Percentiles rank a stretch among this genome's conserved stretches.
Conservation (phyloP, 2,797 vertebrate genomes). For the Acanthiza pusilla region DNA sequence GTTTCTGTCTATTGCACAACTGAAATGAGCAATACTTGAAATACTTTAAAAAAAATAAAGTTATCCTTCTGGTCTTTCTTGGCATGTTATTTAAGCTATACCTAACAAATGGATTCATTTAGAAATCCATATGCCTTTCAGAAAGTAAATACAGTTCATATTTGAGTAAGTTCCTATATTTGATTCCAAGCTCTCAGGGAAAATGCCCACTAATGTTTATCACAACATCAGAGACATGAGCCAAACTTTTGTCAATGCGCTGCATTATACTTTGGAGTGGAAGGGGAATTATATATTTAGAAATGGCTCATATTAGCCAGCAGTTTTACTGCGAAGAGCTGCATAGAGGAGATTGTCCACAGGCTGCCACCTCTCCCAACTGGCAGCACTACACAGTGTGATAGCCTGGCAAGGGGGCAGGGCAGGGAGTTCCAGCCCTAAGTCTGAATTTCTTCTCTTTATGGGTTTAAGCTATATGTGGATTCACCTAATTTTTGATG, state of each 20-base stretch:
- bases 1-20: neutral
- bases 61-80: neutral
- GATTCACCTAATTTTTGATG: neutral
- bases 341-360: neutral
- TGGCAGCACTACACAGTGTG: neutral
- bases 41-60: neutral
- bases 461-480: neutral
- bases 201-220: neutral
- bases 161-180: slow-evolving; percentile 1
- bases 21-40: neutral
- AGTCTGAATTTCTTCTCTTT: neutral
- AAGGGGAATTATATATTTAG: neutral
- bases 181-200: neutral
- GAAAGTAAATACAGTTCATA: neutral
- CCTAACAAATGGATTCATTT: slow-evolving; percentile 11
- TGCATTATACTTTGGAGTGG: neutral
- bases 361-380: neutral
- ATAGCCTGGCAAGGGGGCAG: neutral
- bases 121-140: slow-evolving; percentile 16
- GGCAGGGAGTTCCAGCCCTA: neutral
- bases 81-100: neutral
- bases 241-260: neutral
- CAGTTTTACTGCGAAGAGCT: neutral
- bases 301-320: neutral
- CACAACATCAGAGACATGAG: neutral